Evolutionary conservation across 1,140 invertebrate genomes (phyloP).

Genomic region (Dolichoris vasculosae): DNA sequence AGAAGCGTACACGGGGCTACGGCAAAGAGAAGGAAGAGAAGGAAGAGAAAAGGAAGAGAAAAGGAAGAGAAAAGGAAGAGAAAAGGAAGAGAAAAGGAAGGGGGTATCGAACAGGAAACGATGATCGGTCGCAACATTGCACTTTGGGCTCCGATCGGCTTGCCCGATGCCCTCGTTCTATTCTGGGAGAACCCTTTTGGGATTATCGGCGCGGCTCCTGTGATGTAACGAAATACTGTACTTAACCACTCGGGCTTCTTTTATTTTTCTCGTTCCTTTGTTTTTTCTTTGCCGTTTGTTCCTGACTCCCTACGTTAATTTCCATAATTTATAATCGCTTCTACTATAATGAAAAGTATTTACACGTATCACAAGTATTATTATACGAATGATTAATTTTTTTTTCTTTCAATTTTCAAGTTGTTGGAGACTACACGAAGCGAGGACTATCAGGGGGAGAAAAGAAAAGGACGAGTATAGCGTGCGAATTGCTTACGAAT

Average conservation of each 20-base stretch:
- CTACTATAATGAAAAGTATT: background rate
- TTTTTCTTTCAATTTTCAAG: conserved; percentile 65
- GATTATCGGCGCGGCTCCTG: conserved; percentile 21
- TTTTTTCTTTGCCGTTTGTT: background rate
- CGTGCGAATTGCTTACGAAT: conserved; percentile 90
- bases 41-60: background rate
- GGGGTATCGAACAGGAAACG: background rate
- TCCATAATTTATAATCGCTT: no score
- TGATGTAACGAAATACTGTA: conserved; percentile 15
- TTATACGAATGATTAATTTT: conserved; percentile 4
- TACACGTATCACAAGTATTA: background rate
- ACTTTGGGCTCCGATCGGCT: background rate
- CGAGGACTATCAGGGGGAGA: conserved; percentile 90
- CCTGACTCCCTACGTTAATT: background rate
- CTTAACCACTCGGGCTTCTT: background rate
- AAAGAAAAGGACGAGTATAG: conserved; percentile 91
- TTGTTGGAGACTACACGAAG: conserved; percentile 87
- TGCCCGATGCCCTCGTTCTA: conserved; percentile 34
- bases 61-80: no score
- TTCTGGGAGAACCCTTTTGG: conserved; percentile 19
- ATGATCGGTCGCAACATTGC: background rate
- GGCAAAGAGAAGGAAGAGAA: no score
- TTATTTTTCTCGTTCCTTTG: background rate
- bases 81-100: background rate
- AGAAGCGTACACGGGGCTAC: background rate